A percentile compares a stretch with the other conserved stretches of the same genome.
These are phyloP conservation scores for Drosophila pegasa DNA, from an alignment of 2,888 invertebrate genomes.

Conservation along the genomic window DNA sequence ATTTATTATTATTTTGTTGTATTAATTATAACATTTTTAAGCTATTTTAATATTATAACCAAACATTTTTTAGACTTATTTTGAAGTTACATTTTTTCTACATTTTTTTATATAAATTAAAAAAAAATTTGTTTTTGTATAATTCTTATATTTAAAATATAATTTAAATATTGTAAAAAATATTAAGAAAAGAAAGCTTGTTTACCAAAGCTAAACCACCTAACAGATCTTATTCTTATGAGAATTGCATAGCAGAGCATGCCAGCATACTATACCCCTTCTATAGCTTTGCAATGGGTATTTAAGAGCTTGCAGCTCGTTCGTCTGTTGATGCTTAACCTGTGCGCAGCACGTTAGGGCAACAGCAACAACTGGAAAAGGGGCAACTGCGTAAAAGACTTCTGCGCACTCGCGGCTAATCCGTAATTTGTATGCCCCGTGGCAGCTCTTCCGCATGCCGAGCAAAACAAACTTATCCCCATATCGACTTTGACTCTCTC, in stretches of 20 bases:
- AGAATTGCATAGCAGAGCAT: not conserved
- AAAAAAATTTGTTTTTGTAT: too few relatives aligned
- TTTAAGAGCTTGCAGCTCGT: not conserved
- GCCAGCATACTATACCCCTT: not conserved
- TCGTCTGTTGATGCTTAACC: not conserved
- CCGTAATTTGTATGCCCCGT: conserved; percentile 65
- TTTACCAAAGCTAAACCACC: not conserved
- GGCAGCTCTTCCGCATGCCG: conserved; percentile 57
- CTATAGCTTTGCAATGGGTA: not conserved
- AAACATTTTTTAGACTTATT: too few relatives aligned
- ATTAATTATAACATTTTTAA: too few relatives aligned
- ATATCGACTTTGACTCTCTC: conserved; percentile 1
- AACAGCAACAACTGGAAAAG: conserved; percentile 5
- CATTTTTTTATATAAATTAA: too few relatives aligned
- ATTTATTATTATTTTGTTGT: too few relatives aligned
- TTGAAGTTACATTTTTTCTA: too few relatives aligned
- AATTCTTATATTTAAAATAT: too few relatives aligned
- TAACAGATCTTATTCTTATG: not conserved
- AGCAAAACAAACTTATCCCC: not conserved
- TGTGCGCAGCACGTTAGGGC: conserved; percentile 13
- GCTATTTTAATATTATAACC: too few relatives aligned
- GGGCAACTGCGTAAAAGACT: conserved; percentile 63
- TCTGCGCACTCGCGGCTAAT: conserved; percentile 50
- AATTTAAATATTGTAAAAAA: too few relatives aligned
- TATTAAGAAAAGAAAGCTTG: fast-evolving